Evolutionary conservation across 1,140 invertebrate genomes (phyloP).

Genomic region (Zaprionus ghesquierei): DNA sequence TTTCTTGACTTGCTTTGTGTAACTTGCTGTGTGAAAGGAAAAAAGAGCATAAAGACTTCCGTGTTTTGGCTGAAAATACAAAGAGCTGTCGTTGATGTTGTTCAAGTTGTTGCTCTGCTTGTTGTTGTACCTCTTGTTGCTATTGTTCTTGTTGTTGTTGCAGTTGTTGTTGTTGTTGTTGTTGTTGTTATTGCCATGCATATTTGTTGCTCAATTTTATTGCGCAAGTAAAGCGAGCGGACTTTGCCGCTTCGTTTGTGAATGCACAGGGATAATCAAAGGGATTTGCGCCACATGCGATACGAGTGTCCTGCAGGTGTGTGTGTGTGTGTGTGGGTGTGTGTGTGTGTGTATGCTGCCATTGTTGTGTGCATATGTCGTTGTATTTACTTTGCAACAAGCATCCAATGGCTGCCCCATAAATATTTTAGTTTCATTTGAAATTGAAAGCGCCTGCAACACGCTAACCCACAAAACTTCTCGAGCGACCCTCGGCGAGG

Average conservation of each 20-base stretch:
- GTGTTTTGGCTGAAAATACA: background rate
- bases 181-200: constrained; percentile 29
- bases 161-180: constrained; percentile 4
- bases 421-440: constrained; percentile 67
- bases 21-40: background rate
- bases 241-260: constrained; percentile 40
- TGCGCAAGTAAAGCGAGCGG: constrained; percentile 38
- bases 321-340: constrained; percentile 3
- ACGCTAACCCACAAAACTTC: background rate
- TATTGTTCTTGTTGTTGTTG: background rate
- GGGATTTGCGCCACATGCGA: constrained; percentile 45
- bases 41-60: background rate
- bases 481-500: background rate
- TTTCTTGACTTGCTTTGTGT: no score
- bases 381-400: constrained; percentile 33
- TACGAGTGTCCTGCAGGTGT: background rate
- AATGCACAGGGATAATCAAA: constrained; percentile 54
- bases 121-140: background rate
- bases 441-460: constrained; percentile 1
- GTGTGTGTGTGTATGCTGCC: background rate
- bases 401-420: constrained; percentile 37
- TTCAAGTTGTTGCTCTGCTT: background rate
- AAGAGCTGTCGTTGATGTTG: background rate
- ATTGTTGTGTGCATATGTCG: constrained; percentile 3
- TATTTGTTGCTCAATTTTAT: constrained; percentile 54